Base-by-base conservation (phyloP, 2,113 vertebrate genomes). In the Sula dactylatra region DNA sequence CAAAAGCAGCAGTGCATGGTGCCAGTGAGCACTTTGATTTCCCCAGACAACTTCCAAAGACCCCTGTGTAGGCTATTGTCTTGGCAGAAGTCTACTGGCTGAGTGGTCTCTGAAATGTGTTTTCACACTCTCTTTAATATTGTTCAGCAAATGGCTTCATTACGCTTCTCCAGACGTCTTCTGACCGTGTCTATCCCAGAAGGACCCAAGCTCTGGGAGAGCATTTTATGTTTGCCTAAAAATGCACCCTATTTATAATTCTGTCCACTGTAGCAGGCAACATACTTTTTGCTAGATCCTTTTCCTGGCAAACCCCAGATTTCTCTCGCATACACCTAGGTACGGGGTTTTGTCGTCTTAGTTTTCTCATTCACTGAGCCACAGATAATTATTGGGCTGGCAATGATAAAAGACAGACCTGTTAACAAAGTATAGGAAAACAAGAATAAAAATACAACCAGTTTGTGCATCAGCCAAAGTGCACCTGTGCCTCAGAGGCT, bases 381-480 rank as follows among this genome's bases (percentile, higher is more conserved):
- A 92, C 73, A 69, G 71, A 80, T 77, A 96, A 93, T 95, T 67
- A 64, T 74, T 80, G 72, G 84, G 42, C 77, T 80, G 88, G 72
- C 77, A 92, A 76, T 80, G 78, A 71, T 54, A 83, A 83, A 95
- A 90, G 73, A 72, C n/a, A 54, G 56, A 18, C 17, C 38, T 66
- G 85, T 81, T 91, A 93, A 89, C 89, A 84, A 80, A 88, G 58
- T 21, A 89, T 83, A 93, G 38, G 59, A 85, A 90, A 92, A 80
- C 69, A 87, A 82, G 73, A 80, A 77, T 59, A 54, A 81, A 94
- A 80, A 49, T 77, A 76, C 0, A 1, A 44, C 13, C 32, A 8
- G 38, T 52, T 44, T 86, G 72, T 55, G 47, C 47, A 58, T 58
- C 40, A 55, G 26, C 29, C 56, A 64, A 67, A 85, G 50, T 26